phyloP scores from a whole-genome alignment of 2,113 vertebrate genomes.

The Pedetes capensis region DNA sequence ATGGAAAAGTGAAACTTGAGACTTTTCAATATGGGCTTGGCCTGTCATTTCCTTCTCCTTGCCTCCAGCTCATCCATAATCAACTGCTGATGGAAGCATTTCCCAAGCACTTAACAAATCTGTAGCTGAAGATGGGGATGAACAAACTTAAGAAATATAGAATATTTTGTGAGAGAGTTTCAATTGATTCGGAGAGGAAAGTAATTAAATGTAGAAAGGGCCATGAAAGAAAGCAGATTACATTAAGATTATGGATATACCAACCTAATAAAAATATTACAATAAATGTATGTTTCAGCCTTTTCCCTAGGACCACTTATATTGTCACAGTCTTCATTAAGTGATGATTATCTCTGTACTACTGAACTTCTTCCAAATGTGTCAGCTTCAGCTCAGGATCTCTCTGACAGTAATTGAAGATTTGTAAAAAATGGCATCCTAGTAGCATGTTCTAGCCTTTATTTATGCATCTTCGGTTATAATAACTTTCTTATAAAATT shows the following conservation, averaged over 20 bases:
- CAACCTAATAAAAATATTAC: neutral
- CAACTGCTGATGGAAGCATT: neutral
- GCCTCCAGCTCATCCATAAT: neutral
- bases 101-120: neutral
- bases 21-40: neutral
- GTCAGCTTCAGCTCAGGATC: neutral
- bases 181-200: neutral
- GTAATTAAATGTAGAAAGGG: neutral
- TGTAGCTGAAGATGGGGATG: neutral
- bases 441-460: neutral
- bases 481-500: constrained; percentile 27
- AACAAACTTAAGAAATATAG: neutral
- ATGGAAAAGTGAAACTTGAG: neutral
- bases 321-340: constrained; percentile 30
- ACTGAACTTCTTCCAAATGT: neutral
- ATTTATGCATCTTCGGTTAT: neutral
- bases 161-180: neutral
- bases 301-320: neutral
- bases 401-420: constrained; percentile 3
- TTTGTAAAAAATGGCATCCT: neutral
- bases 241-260: neutral
- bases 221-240: neutral
- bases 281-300: neutral
- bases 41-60: neutral
- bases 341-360: neutral